Evolutionary conservation across 2,888 invertebrate genomes (phyloP), one percentile per base, ranked within the genome.

Genomic region (Yponomeuta malinellus): DNA sequence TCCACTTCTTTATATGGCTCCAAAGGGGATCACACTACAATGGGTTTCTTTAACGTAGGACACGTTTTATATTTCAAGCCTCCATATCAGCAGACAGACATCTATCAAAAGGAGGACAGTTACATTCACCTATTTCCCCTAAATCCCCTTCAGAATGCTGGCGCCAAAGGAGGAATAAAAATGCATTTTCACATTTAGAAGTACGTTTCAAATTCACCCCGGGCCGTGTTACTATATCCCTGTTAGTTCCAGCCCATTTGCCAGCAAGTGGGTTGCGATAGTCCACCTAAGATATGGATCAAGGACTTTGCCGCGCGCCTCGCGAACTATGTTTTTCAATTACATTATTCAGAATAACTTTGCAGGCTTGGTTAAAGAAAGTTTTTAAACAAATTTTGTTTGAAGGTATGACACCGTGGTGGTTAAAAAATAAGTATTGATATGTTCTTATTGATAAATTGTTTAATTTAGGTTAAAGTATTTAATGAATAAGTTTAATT

Each of bases 211-310:
- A 85, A 87, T 87, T 88, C 83, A 77, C 79, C 75, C 75, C 75
- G 82, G 83, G 81, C 83, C 83, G 83, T 80, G 83, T 81, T 83
- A 78, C 84, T 88, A 83, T 87, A 88, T 87, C 84, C 87, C 78
- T 77, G 78, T 90, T 89, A 87, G 83, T 89, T 88, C 85, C 87
- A 80, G 79, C 73, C 88, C 88, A 89, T 91, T 91, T 87, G 85
- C 83, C 78, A 78, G 79, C 89, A 90, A 91, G 90, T 90, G 91
- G 85, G 78, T 81, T 86, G 90, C 80, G 87, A 90, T 90, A 90
- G 89, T 88, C 89, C 83, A 87, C 88, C 86, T 85, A 81, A 85
- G 89, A 87, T 88, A 86, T 82, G 84, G 82, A 87, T 85, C 85
- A 81, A 75, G 79, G 81, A 76, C 76, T 78, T 77, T 78, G 76